Conservation (phyloP, 1,140 invertebrate species). For the Drosophila pseudoananassae region DNA sequence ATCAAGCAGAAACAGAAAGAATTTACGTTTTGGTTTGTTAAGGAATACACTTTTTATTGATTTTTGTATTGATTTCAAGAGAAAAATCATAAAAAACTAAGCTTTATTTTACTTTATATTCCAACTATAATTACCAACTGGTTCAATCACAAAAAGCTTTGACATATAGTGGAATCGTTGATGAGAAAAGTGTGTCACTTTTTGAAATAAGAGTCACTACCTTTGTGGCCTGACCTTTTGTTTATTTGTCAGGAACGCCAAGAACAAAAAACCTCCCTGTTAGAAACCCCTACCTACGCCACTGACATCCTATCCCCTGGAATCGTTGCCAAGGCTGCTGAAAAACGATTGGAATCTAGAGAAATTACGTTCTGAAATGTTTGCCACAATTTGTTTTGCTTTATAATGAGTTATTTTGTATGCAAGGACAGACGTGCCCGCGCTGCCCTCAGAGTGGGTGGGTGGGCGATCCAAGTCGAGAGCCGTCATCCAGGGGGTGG, state of each 20-base stretch:
- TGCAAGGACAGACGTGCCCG: conserved; percentile 34
- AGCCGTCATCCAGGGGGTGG: neutral
- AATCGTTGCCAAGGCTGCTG: conserved; percentile 4
- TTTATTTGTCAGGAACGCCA: too few relatives aligned
- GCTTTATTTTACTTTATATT: too few relatives aligned
- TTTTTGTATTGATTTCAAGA: too few relatives aligned
- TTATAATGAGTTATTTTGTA: conserved; percentile 73
- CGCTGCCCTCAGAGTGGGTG: neutral
- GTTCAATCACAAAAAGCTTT: too few relatives aligned
- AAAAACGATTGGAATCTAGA: conserved; percentile 54
- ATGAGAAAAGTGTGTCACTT: neutral
- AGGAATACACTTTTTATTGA: too few relatives aligned
- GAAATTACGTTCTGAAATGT: conserved; percentile 71
- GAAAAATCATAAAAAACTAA: too few relatives aligned
- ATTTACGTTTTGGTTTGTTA: too few relatives aligned
- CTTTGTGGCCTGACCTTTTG: too few relatives aligned
- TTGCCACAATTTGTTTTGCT: conserved; percentile 74
- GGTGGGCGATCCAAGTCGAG: neutral
- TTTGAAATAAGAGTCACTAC: neutral
- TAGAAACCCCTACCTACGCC: neutral
- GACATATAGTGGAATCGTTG: too few relatives aligned
- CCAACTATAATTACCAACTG: too few relatives aligned
- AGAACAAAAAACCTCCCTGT: too few relatives aligned
- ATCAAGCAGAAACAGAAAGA: too few relatives aligned
- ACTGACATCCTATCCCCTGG: neutral